These are phyloP conservation scores for Kradibia gibbosae DNA, from an alignment of 1,140 invertebrate species.

Conservation along the genomic window DNA sequence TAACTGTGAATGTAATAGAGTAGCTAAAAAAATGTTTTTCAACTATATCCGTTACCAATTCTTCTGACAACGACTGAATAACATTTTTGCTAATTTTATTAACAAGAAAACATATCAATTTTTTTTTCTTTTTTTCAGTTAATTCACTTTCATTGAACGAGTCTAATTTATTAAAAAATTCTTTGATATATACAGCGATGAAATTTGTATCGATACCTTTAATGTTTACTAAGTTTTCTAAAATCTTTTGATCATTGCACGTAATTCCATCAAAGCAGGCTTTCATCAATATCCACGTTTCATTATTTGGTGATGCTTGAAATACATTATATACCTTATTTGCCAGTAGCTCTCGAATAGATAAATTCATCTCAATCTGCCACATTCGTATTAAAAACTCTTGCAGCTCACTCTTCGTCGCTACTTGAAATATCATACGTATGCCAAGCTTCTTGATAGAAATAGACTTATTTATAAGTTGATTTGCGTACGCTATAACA, in stretches of 20 bases:
- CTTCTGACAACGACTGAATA: not conserved
- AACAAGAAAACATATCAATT: not conserved
- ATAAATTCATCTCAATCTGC: not conserved
- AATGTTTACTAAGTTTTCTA: not conserved
- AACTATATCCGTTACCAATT: slow-evolving; percentile 23
- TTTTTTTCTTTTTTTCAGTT: not conserved
- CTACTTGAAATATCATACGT: slow-evolving; percentile 30
- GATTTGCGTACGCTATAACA: slow-evolving; percentile 24
- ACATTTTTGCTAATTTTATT: not conserved
- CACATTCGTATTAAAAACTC: slow-evolving; percentile 18
- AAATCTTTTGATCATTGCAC: not conserved
- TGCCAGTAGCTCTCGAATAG: slow-evolving; percentile 28
- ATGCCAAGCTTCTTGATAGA: slow-evolving; percentile 34
- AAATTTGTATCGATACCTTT: not conserved
- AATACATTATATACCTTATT: slow-evolving; percentile 33
- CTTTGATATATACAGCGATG: not conserved
- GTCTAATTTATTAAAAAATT: slow-evolving; percentile 24
- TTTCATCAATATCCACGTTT: slow-evolving; percentile 20
- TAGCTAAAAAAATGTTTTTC: not conserved
- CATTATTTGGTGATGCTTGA: not conserved
- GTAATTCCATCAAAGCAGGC: slow-evolving; percentile 3
- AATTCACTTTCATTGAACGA: not conserved
- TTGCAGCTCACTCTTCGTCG: not conserved
- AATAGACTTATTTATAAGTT: slow-evolving; percentile 8
- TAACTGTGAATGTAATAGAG: not conserved